Evolutionary conservation across 1,140 invertebrate species (phyloP).

Genomic region (Globodera rostochiensis): DNA sequence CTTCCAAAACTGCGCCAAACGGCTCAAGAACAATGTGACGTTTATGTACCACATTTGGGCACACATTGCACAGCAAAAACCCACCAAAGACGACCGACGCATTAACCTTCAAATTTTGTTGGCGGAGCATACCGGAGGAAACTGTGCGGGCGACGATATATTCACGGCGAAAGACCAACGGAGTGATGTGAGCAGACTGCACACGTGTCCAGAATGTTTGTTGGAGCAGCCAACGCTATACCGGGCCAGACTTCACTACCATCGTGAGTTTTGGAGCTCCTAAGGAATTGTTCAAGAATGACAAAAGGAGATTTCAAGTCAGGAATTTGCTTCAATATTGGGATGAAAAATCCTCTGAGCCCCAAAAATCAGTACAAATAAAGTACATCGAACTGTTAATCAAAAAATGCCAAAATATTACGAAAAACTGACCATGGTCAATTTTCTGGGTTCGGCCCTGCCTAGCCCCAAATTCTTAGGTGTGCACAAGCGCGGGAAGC

Average conservation of each 20-base stretch:
- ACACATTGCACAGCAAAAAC: neutral
- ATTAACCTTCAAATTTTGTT: neutral
- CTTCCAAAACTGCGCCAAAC: slow-evolving; percentile 1
- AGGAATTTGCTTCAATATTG: too few species aligned
- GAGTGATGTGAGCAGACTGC: slow-evolving; percentile 5
- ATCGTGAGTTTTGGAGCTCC: neutral
- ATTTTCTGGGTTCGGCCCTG: too few species aligned
- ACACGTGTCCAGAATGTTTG: slow-evolving; percentile 4
- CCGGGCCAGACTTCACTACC: slow-evolving; percentile 1
- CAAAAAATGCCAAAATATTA: too few species aligned
- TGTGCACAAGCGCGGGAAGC: neutral
- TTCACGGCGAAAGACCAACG: neutral
- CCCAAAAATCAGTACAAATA: too few species aligned
- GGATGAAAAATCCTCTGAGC: too few species aligned
- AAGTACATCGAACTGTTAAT: too few species aligned
- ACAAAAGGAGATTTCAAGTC: too few species aligned
- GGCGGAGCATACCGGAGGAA: neutral
- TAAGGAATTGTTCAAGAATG: too few species aligned
- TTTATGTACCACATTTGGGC: slow-evolving; percentile 14
- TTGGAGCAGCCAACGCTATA: neutral
- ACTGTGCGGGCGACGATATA: neutral
- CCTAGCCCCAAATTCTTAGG: neutral
- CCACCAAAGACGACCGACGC: neutral
- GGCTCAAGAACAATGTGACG: slow-evolving; percentile 1
- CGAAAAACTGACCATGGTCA: too few species aligned